Conservation (phyloP, 2,113 vertebrate genomes). For the Arvicanthis niloticus region DNA sequence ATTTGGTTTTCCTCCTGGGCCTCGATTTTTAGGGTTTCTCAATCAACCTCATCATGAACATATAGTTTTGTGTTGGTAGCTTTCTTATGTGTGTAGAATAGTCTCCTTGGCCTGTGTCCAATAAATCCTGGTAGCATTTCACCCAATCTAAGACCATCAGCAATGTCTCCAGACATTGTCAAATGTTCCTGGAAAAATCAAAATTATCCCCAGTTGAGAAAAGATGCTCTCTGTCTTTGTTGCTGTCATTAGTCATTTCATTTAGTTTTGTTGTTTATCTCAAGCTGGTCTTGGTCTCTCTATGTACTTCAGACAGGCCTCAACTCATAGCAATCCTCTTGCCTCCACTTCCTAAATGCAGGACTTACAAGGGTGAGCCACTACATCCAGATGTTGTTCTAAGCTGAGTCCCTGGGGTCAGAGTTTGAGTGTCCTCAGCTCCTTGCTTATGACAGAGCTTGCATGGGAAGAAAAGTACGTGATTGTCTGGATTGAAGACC, state of each 20-base stretch:
- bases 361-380: neutral
- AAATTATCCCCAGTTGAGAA: neutral
- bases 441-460: neutral
- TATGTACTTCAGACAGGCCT: neutral
- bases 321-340: neutral
- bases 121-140: neutral
- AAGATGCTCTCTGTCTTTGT: no score
- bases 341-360: neutral
- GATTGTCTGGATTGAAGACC: neutral
- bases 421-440: neutral
- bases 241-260: neutral
- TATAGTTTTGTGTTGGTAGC: neutral
- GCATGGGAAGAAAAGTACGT: neutral
- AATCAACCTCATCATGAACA: neutral
- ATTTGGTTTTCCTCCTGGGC: neutral
- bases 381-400: neutral
- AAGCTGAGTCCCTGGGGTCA: neutral
- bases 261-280: neutral
- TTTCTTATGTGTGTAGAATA: neutral
- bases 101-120: neutral
- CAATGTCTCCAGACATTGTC: neutral
- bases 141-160: neutral
- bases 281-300: neutral
- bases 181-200: neutral
- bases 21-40: neutral